Percentiles rank a stretch among this genome's conserved stretches.
Conservation (phyloP, 2,113 vertebrate species). For the Tiliqua scincoides region DNA sequence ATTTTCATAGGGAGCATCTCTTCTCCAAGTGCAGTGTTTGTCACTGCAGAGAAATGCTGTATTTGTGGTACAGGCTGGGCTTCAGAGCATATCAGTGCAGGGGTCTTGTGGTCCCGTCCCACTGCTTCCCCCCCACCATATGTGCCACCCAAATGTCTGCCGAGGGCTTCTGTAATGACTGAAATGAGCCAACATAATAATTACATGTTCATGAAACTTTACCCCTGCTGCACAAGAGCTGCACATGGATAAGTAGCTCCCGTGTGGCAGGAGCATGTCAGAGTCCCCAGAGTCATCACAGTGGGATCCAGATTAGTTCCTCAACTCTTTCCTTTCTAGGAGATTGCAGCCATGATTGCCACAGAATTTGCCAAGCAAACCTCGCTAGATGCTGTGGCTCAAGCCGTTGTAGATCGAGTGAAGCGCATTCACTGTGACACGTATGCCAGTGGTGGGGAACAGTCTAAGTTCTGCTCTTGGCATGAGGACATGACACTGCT, state of each 20-base stretch:
- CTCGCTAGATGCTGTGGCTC: slow-evolving; percentile 88
- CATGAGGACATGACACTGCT: slow-evolving; percentile 98
- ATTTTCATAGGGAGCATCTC: no score
- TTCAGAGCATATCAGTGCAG: no score
- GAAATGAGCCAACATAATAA: background rate
- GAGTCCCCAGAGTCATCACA: background rate
- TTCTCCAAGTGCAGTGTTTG: no score
- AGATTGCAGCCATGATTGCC: slow-evolving; percentile 96
- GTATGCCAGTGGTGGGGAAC: slow-evolving; percentile 88
- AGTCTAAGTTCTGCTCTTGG: slow-evolving; percentile 86
- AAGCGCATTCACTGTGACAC: slow-evolving; percentile 92
- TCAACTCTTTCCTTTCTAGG: slow-evolving; percentile 70
- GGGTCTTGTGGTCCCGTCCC: no score
- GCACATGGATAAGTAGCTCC: background rate
- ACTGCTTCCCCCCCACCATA: no score
- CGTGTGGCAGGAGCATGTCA: background rate
- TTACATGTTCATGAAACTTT: background rate
- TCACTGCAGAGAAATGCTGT: no score
- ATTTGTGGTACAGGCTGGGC: no score
- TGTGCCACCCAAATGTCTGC: no score
- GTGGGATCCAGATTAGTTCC: background rate
- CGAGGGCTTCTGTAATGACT: no score
- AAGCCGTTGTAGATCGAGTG: slow-evolving; percentile 94
- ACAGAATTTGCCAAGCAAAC: slow-evolving; percentile 94
- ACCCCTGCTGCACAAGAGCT: background rate